Base-by-base conservation (phyloP, 2,888 invertebrate species). In the Physocephala rufipes region DNA sequence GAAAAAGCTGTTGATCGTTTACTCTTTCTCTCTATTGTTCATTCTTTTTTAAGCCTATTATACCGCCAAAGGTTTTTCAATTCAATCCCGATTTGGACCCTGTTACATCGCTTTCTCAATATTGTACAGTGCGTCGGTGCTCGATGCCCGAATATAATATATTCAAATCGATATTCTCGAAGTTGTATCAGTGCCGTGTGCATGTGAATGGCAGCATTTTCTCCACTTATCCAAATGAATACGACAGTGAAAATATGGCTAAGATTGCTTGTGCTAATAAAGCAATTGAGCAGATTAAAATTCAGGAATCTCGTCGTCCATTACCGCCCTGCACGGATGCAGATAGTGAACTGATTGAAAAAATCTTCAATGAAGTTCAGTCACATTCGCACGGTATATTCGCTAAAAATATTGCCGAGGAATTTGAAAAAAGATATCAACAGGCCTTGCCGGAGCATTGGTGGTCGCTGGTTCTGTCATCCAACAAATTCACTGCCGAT, bases 401-500 rank as follows among this genome's bases (percentile, higher is more conserved):
- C 87, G 88, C 88, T 7, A 88, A 85, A 75, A 88, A 87, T 65
- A 86, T 91, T 74, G 89, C 89, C 43, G 87, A 88, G 74, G 82
- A 89, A 75, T 90, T 90, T 80, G 88, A 88, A 67, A 87, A 90
- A 73, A 88, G 88, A 73, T 92, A 89, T 78, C 86, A 88, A 1
- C 92, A 93, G 82, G 88, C 89, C 68, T 85, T 94, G 64, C 94
- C 94, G 0, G 86, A 86, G 15, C 89, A 92, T 81, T 93, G 94
- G 92, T 86, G 90, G 79, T 87, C 89, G 68, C 82, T 91, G 63
- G 89, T 90, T 78, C 87, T 87, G 72, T 89, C 89, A 79, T 87
- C 89, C 0, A 86, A 85, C 77, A 87, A 78, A 87, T 90, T 77
- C 81, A 89, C 79, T 82, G 76, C 77, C 5, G 78, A 78, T 61